Evolutionary conservation across 2,113 vertebrate genomes (phyloP).

Genomic region (Ranitomeya variabilis): DNA sequence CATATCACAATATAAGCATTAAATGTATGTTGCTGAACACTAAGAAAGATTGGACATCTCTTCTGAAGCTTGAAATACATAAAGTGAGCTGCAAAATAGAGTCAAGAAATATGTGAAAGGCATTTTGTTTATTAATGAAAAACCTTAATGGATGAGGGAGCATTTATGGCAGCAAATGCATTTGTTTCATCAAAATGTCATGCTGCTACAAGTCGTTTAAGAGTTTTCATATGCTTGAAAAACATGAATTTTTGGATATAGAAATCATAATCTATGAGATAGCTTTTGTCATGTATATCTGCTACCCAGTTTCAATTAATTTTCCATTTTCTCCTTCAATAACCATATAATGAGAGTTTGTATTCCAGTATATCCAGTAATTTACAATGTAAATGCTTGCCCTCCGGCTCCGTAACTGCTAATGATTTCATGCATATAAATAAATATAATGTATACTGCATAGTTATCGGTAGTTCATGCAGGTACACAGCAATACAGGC

Average conservation of each 20-base stretch:
- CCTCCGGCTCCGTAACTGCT: no score
- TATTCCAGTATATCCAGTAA: no score
- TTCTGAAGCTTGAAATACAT: background rate
- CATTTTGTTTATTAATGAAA: constrained; percentile 32
- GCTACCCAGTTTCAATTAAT: background rate
- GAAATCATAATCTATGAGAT: background rate
- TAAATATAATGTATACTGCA: no score
- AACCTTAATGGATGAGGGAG: constrained; percentile 38
- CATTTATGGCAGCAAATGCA: constrained; percentile 26
- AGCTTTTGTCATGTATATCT: background rate
- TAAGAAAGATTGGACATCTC: no score
- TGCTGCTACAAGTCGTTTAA: constrained; percentile 26
- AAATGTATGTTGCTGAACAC: no score
- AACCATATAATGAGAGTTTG: no score
- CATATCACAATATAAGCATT: no score
- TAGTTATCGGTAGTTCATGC: no score
- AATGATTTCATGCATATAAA: no score
- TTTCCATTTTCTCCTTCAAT: background rate
- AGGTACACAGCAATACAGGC: no score
- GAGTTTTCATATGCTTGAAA: background rate
- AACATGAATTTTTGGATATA: background rate
- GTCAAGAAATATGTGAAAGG: constrained; percentile 11
- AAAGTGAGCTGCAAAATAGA: background rate
- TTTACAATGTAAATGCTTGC: no score
- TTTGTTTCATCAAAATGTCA: constrained; percentile 28